phyloP scores from a whole-genome alignment of 2,888 invertebrate genomes.

The Latrodectus elegans region DNA sequence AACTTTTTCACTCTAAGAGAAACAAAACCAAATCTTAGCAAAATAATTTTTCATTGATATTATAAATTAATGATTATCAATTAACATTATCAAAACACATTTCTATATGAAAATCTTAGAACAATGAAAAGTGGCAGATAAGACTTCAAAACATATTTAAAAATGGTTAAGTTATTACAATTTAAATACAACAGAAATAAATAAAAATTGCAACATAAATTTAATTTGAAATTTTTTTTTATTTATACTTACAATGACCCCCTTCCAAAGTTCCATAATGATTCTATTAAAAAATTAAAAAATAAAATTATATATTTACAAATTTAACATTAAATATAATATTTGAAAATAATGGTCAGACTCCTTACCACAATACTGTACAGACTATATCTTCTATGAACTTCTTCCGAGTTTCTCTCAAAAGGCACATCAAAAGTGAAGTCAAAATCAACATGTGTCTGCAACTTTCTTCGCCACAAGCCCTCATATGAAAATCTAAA shows the following conservation, averaged over 20 bases:
- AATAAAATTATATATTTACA: background rate
- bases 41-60: too few species aligned
- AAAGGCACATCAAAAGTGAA: constrained; percentile 76
- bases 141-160: too few species aligned
- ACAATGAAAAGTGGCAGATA: too few species aligned
- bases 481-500: constrained; percentile 78
- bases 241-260: constrained; percentile 72
- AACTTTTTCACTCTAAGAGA: too few species aligned
- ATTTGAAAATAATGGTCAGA: background rate
- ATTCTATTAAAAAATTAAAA: constrained; percentile 68
- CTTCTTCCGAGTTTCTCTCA: constrained; percentile 27
- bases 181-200: too few species aligned
- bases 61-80: too few species aligned
- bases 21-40: too few species aligned
- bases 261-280: constrained; percentile 72
- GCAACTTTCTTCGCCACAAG: constrained; percentile 78
- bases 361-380: constrained; percentile 70
- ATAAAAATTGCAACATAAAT: too few species aligned
- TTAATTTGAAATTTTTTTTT: background rate
- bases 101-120: too few species aligned
- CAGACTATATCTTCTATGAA: constrained; percentile 66
- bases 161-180: too few species aligned
- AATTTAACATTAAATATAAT: background rate
- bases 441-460: constrained; percentile 80
- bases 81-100: too few species aligned